Base-by-base conservation (phyloP, 2,797 vertebrate species). In the Ceryle rudis region DNA sequence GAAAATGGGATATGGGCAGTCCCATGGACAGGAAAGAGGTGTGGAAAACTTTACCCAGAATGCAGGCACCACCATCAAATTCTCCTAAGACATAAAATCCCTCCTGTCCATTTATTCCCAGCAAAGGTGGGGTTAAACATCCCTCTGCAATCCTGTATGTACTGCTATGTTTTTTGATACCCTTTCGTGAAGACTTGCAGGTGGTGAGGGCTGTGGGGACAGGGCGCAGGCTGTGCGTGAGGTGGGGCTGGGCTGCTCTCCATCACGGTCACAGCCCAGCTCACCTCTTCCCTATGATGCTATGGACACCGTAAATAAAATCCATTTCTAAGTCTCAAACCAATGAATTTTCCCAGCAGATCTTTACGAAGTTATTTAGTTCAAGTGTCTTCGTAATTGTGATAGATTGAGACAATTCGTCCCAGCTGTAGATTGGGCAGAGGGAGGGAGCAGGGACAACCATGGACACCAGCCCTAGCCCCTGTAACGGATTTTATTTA, bases 291-390 rank as follows among this genome's bases (percentile, higher is more conserved):
- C 5, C 82, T 46, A 0, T 73, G 73, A 79, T 89, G 79, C 70
- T 85, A 87, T 93, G 88, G 35, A 51, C 37, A 66, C 54, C 67
- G 33, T 84, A 97, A 95, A 97, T 93, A 93, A 96, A 97, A 97
- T 94, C 86, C 78, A 66, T 95, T 96, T 94, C 87, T 96, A 81
- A 58, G 52, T 75, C 82, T 93, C 93, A 80, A 96, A 90, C 69
- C 94, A 90, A 81, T 95, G 91, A 89, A 86, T 97, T 97, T 93
- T 96, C 93, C 94, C 89, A 89, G 37, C 4, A 35, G 92, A 86
- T 97, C 97, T 74, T 87, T 97, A 93, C 75, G 42, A 78, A 97
- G 86, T 98, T 92, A 91, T 96, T 97, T 96, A 96, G 81, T 86
- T 93, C 93, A 67, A 91, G 93, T 70, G 65, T 93, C 94, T 93